phyloP scores from a whole-genome alignment of 1,140 invertebrate genomes.

The Trichonephila clavipes region DNA sequence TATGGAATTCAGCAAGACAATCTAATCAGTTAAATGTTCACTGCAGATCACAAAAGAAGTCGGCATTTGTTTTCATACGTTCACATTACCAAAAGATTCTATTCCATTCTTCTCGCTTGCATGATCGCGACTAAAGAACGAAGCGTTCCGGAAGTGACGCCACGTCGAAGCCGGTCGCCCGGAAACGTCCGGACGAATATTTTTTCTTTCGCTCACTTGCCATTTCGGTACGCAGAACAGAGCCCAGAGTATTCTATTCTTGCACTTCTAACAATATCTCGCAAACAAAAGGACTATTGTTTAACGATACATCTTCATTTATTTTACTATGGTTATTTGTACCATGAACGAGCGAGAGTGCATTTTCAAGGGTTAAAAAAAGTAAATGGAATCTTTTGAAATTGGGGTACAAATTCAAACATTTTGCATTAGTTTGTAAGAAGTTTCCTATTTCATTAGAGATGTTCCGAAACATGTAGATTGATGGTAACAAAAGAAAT shows the following conservation, averaged over 20 bases:
- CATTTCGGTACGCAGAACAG: constrained; percentile 41
- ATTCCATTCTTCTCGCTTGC: constrained; percentile 73
- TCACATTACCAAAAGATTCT: constrained; percentile 25
- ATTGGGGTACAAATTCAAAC: not conserved
- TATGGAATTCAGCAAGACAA: constrained; percentile 53
- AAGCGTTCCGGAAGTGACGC: constrained; percentile 74
- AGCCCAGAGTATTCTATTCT: constrained; percentile 22
- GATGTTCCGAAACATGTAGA: not conserved
- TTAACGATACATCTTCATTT: not conserved
- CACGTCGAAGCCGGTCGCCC: constrained; percentile 67
- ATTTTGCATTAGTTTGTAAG: not conserved
- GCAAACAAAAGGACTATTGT: not conserved
- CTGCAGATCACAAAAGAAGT: constrained; percentile 37
- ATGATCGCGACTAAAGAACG: constrained; percentile 61
- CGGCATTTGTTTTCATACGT: constrained; percentile 57
- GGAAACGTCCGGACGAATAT: constrained; percentile 60
- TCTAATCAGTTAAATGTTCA: constrained; percentile 63
- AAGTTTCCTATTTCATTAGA: not conserved
- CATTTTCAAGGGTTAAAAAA: not conserved
- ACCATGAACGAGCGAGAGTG: not conserved
- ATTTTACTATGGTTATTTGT: not conserved
- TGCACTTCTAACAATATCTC: not conserved
- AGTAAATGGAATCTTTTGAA: too few relatives aligned
- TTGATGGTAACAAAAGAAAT: too few relatives aligned
- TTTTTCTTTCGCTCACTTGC: constrained; percentile 25